phyloP scores from a whole-genome alignment of 2,113 vertebrate genomes.

The Oncorhynchus nerka region DNA sequence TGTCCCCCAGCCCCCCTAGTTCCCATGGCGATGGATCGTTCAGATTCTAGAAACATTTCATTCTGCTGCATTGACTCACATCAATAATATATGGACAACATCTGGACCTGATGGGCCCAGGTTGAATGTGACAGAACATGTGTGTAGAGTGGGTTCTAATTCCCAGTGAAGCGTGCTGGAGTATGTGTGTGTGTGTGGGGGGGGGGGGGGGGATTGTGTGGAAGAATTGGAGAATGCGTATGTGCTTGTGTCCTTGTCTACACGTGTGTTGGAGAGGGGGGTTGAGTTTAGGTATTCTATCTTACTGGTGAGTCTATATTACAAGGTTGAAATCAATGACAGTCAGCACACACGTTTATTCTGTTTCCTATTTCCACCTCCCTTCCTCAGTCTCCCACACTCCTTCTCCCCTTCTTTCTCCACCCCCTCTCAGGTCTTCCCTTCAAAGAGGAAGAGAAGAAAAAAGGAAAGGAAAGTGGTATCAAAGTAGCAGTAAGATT shows the following conservation, averaged over 20 bases:
- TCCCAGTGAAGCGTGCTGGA: no score
- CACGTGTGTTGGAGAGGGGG: neutral
- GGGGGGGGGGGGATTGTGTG: neutral
- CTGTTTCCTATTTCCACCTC: neutral
- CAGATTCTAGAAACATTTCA: neutral
- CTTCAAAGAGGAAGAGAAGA: neutral
- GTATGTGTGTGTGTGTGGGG: no score
- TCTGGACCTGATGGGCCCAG: neutral
- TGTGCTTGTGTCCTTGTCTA: slow-evolving; percentile 1
- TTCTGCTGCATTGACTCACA: neutral
- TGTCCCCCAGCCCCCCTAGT: neutral
- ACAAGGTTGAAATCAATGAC: neutral
- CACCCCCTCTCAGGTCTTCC: neutral
- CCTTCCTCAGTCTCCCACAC: neutral
- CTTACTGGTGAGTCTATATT: neutral
- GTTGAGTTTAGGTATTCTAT: neutral
- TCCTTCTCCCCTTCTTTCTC: neutral
- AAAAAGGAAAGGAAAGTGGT: neutral
- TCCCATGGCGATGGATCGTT: slow-evolving; percentile 1
- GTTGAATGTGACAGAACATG: neutral
- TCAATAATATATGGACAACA: slow-evolving; percentile 5
- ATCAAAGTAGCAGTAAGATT: slow-evolving; percentile 1
- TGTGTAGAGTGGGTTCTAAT: no score
- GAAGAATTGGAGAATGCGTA: neutral
- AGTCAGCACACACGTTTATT: neutral